Evolutionary conservation across 2,797 vertebrate species (phyloP), one percentile per base, ranked within the genome.

Genomic region (Prunella strophiata): DNA sequence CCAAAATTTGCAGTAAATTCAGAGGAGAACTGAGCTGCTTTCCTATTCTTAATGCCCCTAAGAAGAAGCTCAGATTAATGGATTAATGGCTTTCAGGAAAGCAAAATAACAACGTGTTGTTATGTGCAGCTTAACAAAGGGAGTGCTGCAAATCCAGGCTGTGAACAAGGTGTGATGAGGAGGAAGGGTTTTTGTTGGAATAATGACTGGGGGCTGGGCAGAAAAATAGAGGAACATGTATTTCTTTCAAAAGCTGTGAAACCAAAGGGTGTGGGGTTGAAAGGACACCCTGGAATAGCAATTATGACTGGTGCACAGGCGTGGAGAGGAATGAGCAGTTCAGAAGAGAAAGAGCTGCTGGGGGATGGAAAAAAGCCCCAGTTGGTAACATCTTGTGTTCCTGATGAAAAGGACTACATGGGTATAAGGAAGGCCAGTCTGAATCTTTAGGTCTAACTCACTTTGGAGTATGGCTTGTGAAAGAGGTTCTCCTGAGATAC

Each of bases 31-130:
- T 16, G 71, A 93, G 80, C 74, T 65, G 55, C 91, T 93, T 94
- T 90, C 65, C 71, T 9, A 8, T 50, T 86, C 51, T 27, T 95
- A 97, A 94, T 82, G 52, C 52, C 42, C 10, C 38, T 85, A 79
- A 94, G 67, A 57, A 89, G 36, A 51, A 11, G 58, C 85, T 93
- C 77, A 79, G 85, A 86, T 92, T 90, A 93, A 83, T 47, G 86
- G 81, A 92, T 91, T 88, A 79, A 84, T 74, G 80, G 30, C 71
- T 94, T 88, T 91, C 74, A 58, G 83, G 40, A 51, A 85, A 90
- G 74, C 29, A 65, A 87, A 91, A 80, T 26, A 81, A 84, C 59
- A 50, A 59, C 0, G 0, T 0, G 1, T 50, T 79, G 26, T 91
- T 81, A 34, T 19, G 73, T 85, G 59, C 45, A 48, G 27, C 6